These are phyloP conservation scores for Gnathochromis pfefferi DNA, from an alignment of 2,113 vertebrate genomes.

Conservation along the genomic window DNA sequence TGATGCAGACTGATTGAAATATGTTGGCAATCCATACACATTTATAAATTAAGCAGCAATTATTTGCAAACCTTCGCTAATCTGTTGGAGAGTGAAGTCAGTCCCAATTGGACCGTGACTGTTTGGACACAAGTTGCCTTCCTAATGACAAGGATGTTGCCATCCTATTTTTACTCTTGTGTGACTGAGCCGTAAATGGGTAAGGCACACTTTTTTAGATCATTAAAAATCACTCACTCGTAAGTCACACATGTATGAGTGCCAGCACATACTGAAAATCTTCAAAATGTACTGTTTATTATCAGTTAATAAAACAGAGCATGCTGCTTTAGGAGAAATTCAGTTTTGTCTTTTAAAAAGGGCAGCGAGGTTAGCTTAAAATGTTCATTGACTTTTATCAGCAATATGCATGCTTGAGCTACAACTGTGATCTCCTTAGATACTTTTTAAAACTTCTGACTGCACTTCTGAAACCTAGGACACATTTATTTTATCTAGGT, in stretches of 20 bases:
- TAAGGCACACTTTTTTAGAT: not conserved
- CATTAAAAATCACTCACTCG: not conserved
- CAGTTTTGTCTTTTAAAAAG: not conserved
- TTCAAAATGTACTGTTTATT: not conserved
- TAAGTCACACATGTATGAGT: not conserved
- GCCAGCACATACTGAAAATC: not conserved
- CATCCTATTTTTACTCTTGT: not conserved
- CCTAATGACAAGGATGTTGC: not conserved
- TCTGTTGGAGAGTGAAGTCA: not conserved
- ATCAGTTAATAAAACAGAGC: not conserved
- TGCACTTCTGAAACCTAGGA: not conserved
- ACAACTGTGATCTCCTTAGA: constrained; percentile 54
- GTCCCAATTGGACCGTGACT: not conserved
- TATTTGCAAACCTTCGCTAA: not conserved
- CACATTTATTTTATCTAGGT: not conserved
- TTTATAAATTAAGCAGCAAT: not conserved
- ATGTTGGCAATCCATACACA: not conserved
- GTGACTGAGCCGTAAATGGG: not conserved
- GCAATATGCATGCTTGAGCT: constrained; percentile 38
- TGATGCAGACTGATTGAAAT: not conserved
- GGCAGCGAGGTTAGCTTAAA: constrained; percentile 3
- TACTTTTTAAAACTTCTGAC: constrained; percentile 43
- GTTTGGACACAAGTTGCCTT: not conserved
- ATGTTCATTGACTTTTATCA: constrained; percentile 3
- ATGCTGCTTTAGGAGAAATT: not conserved